These are phyloP conservation scores for Oceanites oceanicus DNA, from an alignment of 2,113 vertebrate species.

Conservation along the genomic window DNA sequence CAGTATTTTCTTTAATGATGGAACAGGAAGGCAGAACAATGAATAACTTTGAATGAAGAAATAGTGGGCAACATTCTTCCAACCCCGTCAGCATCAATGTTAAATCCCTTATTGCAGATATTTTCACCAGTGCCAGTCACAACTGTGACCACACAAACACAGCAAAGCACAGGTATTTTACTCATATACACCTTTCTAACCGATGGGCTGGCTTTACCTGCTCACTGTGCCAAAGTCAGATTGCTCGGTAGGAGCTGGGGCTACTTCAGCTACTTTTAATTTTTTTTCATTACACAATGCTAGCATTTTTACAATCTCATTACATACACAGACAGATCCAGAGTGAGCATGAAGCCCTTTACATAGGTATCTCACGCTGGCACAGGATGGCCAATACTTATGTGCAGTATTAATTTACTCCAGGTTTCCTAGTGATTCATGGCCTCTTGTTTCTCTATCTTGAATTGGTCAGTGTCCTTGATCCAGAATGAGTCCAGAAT, in stretches of 20 bases:
- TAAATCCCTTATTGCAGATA: neutral
- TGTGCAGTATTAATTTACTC: neutral
- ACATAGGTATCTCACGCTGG: neutral
- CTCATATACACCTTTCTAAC: neutral
- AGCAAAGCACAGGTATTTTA: neutral
- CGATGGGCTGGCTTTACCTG: neutral
- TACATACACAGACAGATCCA: neutral
- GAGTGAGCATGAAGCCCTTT: neutral
- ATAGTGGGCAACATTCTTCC: neutral
- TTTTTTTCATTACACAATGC: no score
- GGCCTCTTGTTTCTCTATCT: neutral
- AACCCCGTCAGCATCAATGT: neutral
- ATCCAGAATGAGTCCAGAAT: neutral
- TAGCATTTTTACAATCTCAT: neutral
- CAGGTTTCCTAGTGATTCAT: neutral
- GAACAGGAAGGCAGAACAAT: neutral
- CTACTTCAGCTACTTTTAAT: neutral
- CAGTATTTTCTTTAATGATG: neutral
- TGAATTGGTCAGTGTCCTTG: neutral
- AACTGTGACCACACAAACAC: neutral
- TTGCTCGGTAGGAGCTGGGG: neutral
- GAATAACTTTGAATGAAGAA: neutral
- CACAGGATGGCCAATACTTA: neutral
- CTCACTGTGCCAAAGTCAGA: neutral
- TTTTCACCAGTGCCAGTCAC: neutral